Evolutionary conservation across 2,888 invertebrate species (phyloP).

Genomic region (Parnassius mnemosyne): DNA sequence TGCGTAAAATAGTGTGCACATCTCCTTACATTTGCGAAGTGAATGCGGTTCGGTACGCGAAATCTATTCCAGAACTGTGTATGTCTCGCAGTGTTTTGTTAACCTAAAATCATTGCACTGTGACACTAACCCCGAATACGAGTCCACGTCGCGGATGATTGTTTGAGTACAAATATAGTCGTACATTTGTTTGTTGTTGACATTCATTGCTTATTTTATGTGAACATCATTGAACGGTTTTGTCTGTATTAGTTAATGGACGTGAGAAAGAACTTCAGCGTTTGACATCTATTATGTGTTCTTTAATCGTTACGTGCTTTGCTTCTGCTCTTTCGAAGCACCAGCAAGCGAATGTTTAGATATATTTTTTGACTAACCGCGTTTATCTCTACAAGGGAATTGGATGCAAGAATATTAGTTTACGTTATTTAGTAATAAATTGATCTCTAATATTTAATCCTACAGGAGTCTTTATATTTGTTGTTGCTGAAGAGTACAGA

Average conservation of each 20-base stretch:
- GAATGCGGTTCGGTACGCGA: neutral
- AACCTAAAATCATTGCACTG: slow-evolving; percentile 20
- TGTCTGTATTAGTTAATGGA: slow-evolving; percentile 8
- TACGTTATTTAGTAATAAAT: too few relatives aligned
- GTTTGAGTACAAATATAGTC: slow-evolving; percentile 17
- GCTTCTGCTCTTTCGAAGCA: too few relatives aligned
- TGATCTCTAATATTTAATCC: too few relatives aligned
- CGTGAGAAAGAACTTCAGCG: slow-evolving; percentile 1
- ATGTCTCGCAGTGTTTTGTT: slow-evolving; percentile 19
- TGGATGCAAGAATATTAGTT: too few relatives aligned
- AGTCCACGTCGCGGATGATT: slow-evolving; percentile 7
- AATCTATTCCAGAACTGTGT: slow-evolving; percentile 10
- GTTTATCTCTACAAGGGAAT: too few relatives aligned
- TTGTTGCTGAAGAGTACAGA: too few relatives aligned
- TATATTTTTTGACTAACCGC: too few relatives aligned
- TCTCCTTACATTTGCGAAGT: neutral
- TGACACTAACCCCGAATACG: slow-evolving; percentile 22
- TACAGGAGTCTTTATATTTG: too few relatives aligned
- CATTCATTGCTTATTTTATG: slow-evolving; percentile 18
- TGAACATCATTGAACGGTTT: slow-evolving; percentile 5
- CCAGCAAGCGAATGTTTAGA: too few relatives aligned
- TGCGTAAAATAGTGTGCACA: neutral
- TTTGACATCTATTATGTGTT: neutral
- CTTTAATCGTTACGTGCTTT: too few relatives aligned
- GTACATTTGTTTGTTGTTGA: slow-evolving; percentile 20